Base-by-base conservation (phyloP, 2,113 vertebrate genomes). In the Burhinus oedicnemus region DNA sequence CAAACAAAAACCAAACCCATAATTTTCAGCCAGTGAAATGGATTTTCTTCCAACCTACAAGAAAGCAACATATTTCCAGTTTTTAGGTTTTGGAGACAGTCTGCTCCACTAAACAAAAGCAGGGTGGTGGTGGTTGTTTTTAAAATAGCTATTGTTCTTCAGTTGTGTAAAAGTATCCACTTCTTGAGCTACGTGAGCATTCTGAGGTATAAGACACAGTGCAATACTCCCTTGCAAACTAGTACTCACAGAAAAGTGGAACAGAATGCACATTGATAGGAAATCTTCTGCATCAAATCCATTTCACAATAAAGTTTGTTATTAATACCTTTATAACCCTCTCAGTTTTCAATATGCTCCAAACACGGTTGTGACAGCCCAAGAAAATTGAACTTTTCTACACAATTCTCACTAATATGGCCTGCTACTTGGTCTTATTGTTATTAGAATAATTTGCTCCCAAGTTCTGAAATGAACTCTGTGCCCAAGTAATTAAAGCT, bases 401-500 rank as follows among this genome's bases (percentile, higher is more conserved):
- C 98, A 98, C 98, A 97, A 98, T 98, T 98, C 98, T 98, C 98
- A 96, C 98, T 98, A 97, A 98, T 98, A 98, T 98, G 97, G 97
- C 98, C 98, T 97, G 97, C 98, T 98, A 98, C 98, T 99, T 98
- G 98, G 98, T 98, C 99, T 98, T 99, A 99, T 99, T 99, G 99
- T 99, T 99, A 99, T 99, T 98, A 99, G 98, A 99, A 99, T 99
- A 99, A 99, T 99, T 99, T 99, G 99, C 99, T 99, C 99, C 99
- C 98, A 99, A 99, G 99, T 99, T 99, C 99, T 98, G 98, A 99
- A 99, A 99, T 99, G 99, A 99, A 99, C 99, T 99, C 99, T 99
- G 99, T 99, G 98, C 99, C 99, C 99, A 98, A 99, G 99, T 99
- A 99, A 99, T 99, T 99, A 99, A 99, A 99, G 99, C 99, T 99